Evolutionary conservation across 2,888 invertebrate species (phyloP).

Genomic region (Orthosia gracilis): DNA sequence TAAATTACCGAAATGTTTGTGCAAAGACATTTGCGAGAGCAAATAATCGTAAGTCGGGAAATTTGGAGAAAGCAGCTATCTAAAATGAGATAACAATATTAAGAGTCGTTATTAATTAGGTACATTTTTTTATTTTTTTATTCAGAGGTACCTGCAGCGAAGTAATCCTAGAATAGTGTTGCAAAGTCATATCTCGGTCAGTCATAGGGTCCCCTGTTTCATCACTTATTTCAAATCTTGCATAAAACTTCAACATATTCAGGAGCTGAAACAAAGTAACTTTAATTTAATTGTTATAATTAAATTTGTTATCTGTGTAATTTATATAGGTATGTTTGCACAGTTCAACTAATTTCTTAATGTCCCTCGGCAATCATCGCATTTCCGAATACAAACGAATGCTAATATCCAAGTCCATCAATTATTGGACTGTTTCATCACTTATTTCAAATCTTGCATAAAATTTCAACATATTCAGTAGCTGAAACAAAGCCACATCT

Average conservation of each 20-base stretch:
- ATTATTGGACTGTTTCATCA: no score
- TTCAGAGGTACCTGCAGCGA: constrained; percentile 95
- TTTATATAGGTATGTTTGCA: no score
- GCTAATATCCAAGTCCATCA: no score
- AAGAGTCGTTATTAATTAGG: constrained; percentile 71
- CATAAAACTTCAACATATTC: constrained; percentile 99
- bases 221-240: constrained; percentile 99
- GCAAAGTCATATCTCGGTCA: constrained; percentile 97
- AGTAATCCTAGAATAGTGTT: constrained; percentile 98
- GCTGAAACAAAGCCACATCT: constrained; percentile 92
- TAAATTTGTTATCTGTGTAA: no score
- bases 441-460: constrained; percentile 99
- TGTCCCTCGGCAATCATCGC: no score
- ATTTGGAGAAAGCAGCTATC: constrained; percentile 98
- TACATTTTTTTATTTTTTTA: constrained; percentile 90
- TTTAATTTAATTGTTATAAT: no score
- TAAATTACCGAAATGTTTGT: constrained; percentile 96
- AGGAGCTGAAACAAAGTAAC: constrained; percentile 96
- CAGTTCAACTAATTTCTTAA: no score
- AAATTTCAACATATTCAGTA: constrained; percentile 98
- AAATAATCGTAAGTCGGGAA: constrained; percentile 96
- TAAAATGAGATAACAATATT: constrained; percentile 81
- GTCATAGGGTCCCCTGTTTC: constrained; percentile 98
- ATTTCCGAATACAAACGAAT: no score
- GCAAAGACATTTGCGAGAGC: constrained; percentile 96